A percentile compares a stretch with the other conserved stretches of the same genome.
Conservation (phyloP, 1,140 invertebrate genomes). For the Chlorops oryzae region DNA sequence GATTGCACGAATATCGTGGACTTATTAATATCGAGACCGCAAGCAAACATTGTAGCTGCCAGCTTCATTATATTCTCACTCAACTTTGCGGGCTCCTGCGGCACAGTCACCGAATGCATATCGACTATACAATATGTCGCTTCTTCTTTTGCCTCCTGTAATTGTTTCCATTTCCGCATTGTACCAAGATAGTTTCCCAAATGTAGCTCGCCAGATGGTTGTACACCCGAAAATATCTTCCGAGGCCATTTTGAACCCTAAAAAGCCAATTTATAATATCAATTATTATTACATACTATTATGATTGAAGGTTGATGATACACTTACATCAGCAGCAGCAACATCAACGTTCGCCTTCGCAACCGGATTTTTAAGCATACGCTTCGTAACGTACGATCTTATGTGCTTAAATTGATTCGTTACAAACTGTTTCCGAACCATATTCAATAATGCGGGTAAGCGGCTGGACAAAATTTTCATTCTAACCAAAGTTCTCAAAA, state of each 20-base stretch:
- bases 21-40: slow-evolving; percentile 81
- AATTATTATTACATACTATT: too few species aligned
- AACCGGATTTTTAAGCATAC: too few species aligned
- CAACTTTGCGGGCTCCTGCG: slow-evolving; percentile 64
- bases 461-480: too few species aligned
- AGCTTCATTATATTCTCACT: slow-evolving; percentile 68
- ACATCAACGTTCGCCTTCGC: too few species aligned
- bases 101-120: slow-evolving; percentile 87
- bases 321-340: too few species aligned
- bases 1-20: slow-evolving; percentile 89
- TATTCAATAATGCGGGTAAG: too few species aligned
- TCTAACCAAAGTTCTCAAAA: too few species aligned
- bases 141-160: slow-evolving; percentile 68
- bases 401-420: too few species aligned
- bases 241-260: slow-evolving; percentile 43
- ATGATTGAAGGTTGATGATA: too few species aligned
- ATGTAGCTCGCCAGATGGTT: slow-evolving; percentile 91
- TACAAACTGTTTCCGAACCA: too few species aligned
- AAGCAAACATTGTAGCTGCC: slow-evolving; percentile 80
- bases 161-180: slow-evolving; percentile 74
- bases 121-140: slow-evolving; percentile 87
- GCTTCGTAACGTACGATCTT: too few species aligned
- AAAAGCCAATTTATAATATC: too few species aligned
- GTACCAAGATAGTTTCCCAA: slow-evolving; percentile 97
- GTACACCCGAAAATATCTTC: slow-evolving; percentile 86